phyloP scores from a whole-genome alignment of 2,797 vertebrate species.

The Mus caroli region DNA sequence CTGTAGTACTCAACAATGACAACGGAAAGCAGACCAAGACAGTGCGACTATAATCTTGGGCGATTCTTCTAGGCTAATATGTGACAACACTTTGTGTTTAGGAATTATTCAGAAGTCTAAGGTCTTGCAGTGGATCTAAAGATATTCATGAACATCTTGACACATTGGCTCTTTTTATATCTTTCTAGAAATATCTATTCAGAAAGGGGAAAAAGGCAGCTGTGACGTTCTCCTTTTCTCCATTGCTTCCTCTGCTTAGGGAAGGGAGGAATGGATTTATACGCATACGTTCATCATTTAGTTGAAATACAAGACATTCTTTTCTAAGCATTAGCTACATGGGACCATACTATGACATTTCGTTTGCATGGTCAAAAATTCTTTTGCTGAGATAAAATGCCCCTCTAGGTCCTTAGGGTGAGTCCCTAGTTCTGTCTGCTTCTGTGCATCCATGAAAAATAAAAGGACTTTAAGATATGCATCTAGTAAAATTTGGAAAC shows the following conservation, averaged over 20 bases:
- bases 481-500: slow-evolving; percentile 81
- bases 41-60: not conserved
- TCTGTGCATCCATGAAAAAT: slow-evolving; percentile 67
- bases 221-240: not conserved
- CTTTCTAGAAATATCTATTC: slow-evolving; percentile 30
- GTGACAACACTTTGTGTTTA: slow-evolving; percentile 8
- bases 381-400: slow-evolving; percentile 49
- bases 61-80: slow-evolving; percentile 35
- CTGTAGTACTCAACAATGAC: not conserved
- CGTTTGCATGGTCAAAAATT: slow-evolving; percentile 68
- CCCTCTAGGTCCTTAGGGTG: slow-evolving; percentile 36
- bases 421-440: slow-evolving; percentile 73
- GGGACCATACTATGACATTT: not conserved
- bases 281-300: slow-evolving; percentile 54
- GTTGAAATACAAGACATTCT: slow-evolving; percentile 62
- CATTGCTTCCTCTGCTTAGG: not conserved
- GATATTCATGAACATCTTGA: slow-evolving; percentile 63
- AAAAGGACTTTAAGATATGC: slow-evolving; percentile 80
- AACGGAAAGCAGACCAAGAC: not conserved
- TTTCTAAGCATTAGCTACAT: slow-evolving; percentile 61
- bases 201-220: not conserved
- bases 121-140: slow-evolving; percentile 26
- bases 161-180: slow-evolving; percentile 53
- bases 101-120: slow-evolving; percentile 16
- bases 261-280: slow-evolving; percentile 15